phyloP scores from a whole-genome alignment of 2,113 vertebrate genomes.

The Dipodomys stephensi region DNA sequence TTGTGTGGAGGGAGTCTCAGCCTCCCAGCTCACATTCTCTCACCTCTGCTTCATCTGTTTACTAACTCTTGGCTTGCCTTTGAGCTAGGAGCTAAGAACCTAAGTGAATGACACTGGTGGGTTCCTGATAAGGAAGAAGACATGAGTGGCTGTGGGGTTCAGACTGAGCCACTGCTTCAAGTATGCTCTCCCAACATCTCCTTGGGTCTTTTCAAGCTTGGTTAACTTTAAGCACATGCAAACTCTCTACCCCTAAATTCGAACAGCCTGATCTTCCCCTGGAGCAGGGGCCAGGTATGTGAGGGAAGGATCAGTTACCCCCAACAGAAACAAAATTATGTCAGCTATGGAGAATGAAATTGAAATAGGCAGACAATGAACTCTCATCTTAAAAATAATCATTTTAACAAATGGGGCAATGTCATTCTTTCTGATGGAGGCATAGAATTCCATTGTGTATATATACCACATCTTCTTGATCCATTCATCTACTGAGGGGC shows the following conservation, averaged over 20 bases:
- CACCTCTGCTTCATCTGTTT: background rate
- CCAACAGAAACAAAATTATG: background rate
- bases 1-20: background rate
- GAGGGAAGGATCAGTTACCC: background rate
- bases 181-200: background rate
- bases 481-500: too few relatives aligned
- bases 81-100: background rate
- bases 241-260: background rate
- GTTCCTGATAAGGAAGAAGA: background rate
- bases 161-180: background rate
- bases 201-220: background rate
- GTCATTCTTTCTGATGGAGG: too few relatives aligned
- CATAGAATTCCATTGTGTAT: too few relatives aligned
- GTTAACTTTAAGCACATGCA: background rate
- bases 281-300: background rate
- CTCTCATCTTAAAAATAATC: slow-evolving; percentile 8
- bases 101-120: background rate
- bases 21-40: background rate
- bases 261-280: background rate
- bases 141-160: background rate
- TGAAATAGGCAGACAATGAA: background rate
- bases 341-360: background rate
- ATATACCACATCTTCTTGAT: too few relatives aligned
- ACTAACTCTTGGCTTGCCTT: background rate
- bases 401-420: too few relatives aligned